Evolutionary conservation across 2,113 vertebrate species (phyloP).

Genomic region (Notiomystis cincta): DNA sequence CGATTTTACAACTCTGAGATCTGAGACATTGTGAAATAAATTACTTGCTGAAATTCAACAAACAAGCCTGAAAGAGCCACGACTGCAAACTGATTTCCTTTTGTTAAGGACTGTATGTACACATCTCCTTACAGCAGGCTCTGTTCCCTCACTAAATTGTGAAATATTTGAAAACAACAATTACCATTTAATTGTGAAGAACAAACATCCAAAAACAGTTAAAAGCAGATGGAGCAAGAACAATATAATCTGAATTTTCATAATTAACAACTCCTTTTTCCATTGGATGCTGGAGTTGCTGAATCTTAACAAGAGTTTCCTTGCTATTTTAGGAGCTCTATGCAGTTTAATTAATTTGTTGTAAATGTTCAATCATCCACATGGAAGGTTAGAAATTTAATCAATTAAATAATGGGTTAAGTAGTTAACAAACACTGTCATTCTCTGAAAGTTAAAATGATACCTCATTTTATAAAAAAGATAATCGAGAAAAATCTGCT

Average conservation of each 20-base stretch:
- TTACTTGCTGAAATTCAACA: not conserved
- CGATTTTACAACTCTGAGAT: not conserved
- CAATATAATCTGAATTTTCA: not conserved
- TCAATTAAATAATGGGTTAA: not conserved
- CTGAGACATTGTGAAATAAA: not conserved
- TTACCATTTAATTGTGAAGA: not conserved
- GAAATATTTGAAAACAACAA: conserved; percentile 25
- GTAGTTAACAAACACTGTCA: not conserved
- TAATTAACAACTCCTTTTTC: not conserved
- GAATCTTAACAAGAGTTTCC: not conserved
- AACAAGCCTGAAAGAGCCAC: not conserved
- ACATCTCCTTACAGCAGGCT: not conserved
- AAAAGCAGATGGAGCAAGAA: not conserved
- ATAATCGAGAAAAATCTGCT: not conserved
- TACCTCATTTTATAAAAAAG: not conserved
- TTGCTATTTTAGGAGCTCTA: not conserved
- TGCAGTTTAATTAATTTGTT: not conserved
- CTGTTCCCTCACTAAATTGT: not conserved
- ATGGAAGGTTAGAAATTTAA: not conserved
- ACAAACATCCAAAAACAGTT: not conserved
- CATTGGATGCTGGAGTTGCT: not conserved
- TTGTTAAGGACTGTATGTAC: not conserved
- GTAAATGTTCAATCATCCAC: not conserved
- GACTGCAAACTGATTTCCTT: not conserved
- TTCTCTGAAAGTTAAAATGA: not conserved